Base-by-base conservation (phyloP, 2,113 vertebrate genomes). In the Hucho hucho region DNA sequence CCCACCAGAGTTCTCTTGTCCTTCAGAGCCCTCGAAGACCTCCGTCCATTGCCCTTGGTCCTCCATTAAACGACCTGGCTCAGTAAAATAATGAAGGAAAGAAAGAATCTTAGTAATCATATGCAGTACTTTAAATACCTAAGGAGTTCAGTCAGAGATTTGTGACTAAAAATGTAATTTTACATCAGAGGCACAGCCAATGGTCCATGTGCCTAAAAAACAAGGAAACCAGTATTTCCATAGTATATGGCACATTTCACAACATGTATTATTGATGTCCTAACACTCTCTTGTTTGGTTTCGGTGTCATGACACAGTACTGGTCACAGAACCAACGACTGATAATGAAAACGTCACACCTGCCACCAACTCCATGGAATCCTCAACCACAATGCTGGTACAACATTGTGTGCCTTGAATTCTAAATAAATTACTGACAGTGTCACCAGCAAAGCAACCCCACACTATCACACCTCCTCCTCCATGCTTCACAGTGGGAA, bases 11-110 rank as follows among this genome's bases (percentile, higher is more conserved):
- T 14, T 43, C 37, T 43, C 2, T 11, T 46, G 76, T 18, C 6
- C 13, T 24, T 76, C 71, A 0, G 86, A 77, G 59, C 73, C 71
- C 61, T 82, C 78, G 16, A 92, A 92, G 4, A 87, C 86, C 75
- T 92, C 91, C 1, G 69, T 66, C 87, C 89, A 91, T 25, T 83
- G 59, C 20, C 83, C 88, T n/a, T 79, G 85, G 73, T 90, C 89
- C 84, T 92, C 91, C 92, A 92, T 94, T 79, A 83, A 76, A 80
- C 72, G 59, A 81, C 37, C 86, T 86, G 69, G 22, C 49, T 47
- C 22, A 64, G 11, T 11, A 43, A 11, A 43, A 43, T 7, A 0
- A 14, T 18, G 53, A 14, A 20, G 13, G 53, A 20, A 20, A 43
- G 37, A 14, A 16, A 14, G 0, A 20, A 20, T 11, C 37, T 20